Evolutionary conservation across 2,113 vertebrate genomes (phyloP).

Genomic region (Eidolon helvum): DNA sequence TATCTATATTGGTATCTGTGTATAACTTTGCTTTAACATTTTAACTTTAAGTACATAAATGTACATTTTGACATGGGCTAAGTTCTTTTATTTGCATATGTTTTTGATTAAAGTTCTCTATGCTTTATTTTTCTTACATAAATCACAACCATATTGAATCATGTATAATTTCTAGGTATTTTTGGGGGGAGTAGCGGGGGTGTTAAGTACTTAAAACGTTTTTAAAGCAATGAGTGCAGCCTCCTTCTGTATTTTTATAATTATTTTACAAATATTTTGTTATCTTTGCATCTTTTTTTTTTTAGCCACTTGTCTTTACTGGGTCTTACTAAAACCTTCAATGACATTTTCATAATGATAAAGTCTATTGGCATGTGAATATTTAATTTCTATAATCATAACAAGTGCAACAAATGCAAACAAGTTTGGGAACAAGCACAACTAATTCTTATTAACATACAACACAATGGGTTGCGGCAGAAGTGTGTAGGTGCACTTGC

Average conservation of each 20-base stretch:
- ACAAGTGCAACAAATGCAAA: background rate
- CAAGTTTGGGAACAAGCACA: background rate
- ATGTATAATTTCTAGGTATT: background rate
- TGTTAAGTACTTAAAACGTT: background rate
- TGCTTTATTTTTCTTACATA: background rate
- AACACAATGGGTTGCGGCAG: background rate
- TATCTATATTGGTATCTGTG: background rate
- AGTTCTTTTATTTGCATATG: background rate
- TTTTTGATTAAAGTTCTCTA: background rate
- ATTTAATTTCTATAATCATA: background rate
- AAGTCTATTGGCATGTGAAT: background rate
- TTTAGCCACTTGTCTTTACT: background rate
- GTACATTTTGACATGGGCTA: background rate
- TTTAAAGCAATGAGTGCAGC: background rate
- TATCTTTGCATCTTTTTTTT: background rate
- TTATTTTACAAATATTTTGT: conserved; percentile 40
- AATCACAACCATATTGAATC: background rate
- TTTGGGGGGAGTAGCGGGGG: accelerated
- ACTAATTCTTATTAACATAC: background rate
- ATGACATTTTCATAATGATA: background rate
- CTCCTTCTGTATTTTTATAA: background rate
- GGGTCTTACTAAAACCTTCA: background rate
- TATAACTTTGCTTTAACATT: background rate
- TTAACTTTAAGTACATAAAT: conserved; percentile 23
- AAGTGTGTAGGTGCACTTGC: background rate